Conservation (phyloP, 23 tunicate genomes). For the Pegea sp. region DNA sequence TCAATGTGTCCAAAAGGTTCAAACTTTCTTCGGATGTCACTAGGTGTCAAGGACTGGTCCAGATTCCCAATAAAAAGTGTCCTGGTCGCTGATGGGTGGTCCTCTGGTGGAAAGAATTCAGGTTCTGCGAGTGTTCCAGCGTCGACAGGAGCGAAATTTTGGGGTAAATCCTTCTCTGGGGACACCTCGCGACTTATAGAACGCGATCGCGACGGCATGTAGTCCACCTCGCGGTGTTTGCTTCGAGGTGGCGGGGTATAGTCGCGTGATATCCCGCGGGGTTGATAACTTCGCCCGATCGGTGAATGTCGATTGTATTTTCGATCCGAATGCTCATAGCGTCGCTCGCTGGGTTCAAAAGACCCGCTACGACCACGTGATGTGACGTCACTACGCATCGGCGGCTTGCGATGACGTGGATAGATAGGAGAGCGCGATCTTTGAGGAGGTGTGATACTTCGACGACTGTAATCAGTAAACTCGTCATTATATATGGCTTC, state of each 20-base stretch:
- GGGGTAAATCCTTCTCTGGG: not conserved
- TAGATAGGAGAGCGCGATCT: slow-evolving; percentile 2
- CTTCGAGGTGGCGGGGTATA: too few relatives aligned
- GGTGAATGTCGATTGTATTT: too few relatives aligned
- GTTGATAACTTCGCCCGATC: slow-evolving; percentile 1
- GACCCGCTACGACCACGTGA: slow-evolving; percentile 2
- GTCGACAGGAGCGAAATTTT: not conserved
- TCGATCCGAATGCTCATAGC: not conserved
- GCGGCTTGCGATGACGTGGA: slow-evolving; percentile 4
- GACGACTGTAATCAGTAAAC: not conserved
- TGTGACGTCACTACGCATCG: too few relatives aligned
- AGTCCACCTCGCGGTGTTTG: not conserved
- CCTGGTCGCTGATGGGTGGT: slow-evolving; percentile 88
- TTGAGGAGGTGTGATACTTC: too few relatives aligned
- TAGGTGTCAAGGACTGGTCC: slow-evolving; percentile 31
- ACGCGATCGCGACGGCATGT: slow-evolving; percentile 1
- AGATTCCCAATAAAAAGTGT: slow-evolving; percentile 83
- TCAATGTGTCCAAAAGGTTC: slow-evolving; percentile 45
- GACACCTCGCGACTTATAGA: not conserved
- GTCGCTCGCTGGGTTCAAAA: not conserved
- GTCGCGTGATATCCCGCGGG: slow-evolving; percentile 16
- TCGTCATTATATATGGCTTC: slow-evolving; percentile 47
- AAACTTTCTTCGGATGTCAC: slow-evolving; percentile 35
- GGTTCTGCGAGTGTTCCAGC: too few relatives aligned
- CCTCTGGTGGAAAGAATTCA: slow-evolving; percentile 49